Evolutionary conservation across 2,113 vertebrate species (phyloP), one percentile per base, ranked within the genome.

Genomic region (Conger conger): DNA sequence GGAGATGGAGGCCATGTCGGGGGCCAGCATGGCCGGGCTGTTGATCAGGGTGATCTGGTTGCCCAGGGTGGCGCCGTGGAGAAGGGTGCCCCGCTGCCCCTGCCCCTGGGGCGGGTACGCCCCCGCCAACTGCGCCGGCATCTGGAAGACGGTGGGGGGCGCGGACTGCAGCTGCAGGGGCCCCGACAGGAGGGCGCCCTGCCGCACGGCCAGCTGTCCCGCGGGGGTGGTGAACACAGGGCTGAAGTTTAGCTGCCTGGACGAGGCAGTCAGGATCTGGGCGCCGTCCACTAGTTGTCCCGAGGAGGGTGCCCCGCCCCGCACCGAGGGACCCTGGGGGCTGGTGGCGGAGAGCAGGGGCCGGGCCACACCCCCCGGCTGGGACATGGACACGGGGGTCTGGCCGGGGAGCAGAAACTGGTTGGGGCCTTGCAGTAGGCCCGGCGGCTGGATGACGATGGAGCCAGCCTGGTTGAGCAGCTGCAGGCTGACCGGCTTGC

Each of bases 361-460:
- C 23, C 88, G 92, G 40, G 91, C 85, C 11, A 87, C 87, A 23
- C 87, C 80, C 80, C 83, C 83, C 15, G 93, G 86, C 87, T 94
- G 94, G 88, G 94, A 87, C 50, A 93, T 88, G 0, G 91, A 91
- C 17, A 94, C 92, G 11, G 93, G 93, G 79, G 76, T 89, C 89
- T 95, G 95, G 85, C 93, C 93, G 15, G 95, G 95, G 84, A 96
- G 91, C 53, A 95, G 93, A 85, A 95, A 95, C 88, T 95, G 95
- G 88, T 93, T 94, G 63, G 94, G 94, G 57, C 93, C 93, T 83
- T 93, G 94, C 88, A 96, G 94, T 83, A 95, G 92, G 89, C 94
- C 93, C 87, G 95, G 95, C 88, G 94, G 95, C 89, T 95, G 95
- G n/a, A 95, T 92, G 87, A 95, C 91, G 3, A 96, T 95, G 89